phyloP scores from a whole-genome alignment of 2,797 vertebrate species.

The Phoebastria nigripes region DNA sequence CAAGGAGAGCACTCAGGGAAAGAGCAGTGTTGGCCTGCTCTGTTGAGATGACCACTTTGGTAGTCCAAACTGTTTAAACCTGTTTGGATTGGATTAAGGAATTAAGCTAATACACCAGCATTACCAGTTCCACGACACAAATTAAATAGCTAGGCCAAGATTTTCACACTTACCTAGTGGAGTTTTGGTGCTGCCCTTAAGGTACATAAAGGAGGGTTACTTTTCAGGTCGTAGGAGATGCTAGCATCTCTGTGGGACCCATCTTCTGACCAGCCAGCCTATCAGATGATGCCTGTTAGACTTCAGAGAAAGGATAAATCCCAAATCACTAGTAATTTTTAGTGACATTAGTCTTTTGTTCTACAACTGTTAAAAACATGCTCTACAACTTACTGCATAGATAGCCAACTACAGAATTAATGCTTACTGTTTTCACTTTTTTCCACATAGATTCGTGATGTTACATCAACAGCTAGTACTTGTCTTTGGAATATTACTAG shows the following conservation, averaged over 20 bases:
- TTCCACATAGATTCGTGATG: conserved; percentile 54
- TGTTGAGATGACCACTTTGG: neutral
- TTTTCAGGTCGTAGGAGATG: neutral
- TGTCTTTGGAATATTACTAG: conserved; percentile 52
- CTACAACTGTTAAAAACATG: neutral
- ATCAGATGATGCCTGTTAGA: neutral
- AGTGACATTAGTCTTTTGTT: neutral
- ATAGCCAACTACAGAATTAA: neutral
- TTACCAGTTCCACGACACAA: neutral
- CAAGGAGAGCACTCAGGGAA: neutral
- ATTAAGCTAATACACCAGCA: neutral
- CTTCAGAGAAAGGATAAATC: neutral
- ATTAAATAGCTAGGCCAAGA: neutral
- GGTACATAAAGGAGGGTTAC: neutral
- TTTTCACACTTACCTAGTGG: neutral
- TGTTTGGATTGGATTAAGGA: neutral
- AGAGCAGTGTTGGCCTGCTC: neutral
- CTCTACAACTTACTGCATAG: neutral
- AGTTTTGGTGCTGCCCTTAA: neutral
- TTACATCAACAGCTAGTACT: conserved; percentile 45
- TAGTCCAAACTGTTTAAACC: neutral
- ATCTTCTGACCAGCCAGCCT: neutral
- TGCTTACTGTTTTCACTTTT: neutral
- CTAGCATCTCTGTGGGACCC: neutral
- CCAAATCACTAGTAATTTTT: neutral